Percentiles rank a stretch among this genome's conserved stretches.
These are phyloP conservation scores for Heliconius congener DNA, from an alignment of 1,140 invertebrate species.

Conservation along the genomic window DNA sequence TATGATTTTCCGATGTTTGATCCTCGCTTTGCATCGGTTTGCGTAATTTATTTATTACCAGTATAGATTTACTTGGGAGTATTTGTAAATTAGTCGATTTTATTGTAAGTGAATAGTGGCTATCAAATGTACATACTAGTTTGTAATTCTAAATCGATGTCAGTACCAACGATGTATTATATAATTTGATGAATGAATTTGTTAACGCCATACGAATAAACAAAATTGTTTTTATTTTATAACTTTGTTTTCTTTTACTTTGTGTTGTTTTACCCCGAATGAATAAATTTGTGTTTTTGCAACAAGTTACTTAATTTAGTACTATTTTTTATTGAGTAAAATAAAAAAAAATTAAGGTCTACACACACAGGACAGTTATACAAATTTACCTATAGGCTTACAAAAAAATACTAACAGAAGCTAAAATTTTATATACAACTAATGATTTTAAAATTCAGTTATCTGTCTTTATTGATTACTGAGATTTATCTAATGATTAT, in stretches of 20 bases:
- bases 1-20: constrained; percentile 11
- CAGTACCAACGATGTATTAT: constrained; percentile 79
- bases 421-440: too few relatives aligned
- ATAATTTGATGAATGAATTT: constrained; percentile 64
- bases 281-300: too few relatives aligned
- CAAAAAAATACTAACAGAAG: too few relatives aligned
- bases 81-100: constrained; percentile 67
- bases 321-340: too few relatives aligned
- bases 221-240: constrained; percentile 80
- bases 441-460: background rate
- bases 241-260: constrained; percentile 59
- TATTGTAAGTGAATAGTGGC: constrained; percentile 63
- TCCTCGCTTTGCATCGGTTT: constrained; percentile 48
- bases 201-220: constrained; percentile 80
- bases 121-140: constrained; percentile 72
- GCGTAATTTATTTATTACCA: constrained; percentile 73
- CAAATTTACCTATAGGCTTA: too few relatives aligned
- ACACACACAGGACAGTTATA: too few relatives aligned
- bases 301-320: too few relatives aligned
- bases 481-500: too few relatives aligned
- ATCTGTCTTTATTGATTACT: background rate
- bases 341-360: too few relatives aligned
- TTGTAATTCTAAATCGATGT: constrained; percentile 70
- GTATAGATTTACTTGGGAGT: constrained; percentile 55
- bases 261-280: background rate